A percentile compares a stretch with the other conserved stretches of the same genome.
Evolutionary conservation across 2,888 invertebrate species (phyloP).

Genomic region (Lottia gigantea): DNA sequence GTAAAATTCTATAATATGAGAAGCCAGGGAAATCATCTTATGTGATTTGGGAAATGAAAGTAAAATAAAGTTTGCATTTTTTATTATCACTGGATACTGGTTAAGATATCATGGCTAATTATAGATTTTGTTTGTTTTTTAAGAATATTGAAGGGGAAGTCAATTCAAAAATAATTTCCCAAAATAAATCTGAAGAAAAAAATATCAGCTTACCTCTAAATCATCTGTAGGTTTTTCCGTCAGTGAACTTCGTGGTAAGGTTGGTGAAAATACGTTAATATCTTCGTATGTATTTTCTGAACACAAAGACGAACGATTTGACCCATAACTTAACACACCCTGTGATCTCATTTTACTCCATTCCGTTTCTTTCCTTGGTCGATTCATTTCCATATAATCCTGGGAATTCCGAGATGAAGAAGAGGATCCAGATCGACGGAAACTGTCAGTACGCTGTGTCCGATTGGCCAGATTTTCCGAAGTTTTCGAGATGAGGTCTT

Average conservation of each 20-base stretch:
- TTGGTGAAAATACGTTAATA: slow-evolving; percentile 32
- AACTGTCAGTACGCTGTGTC: slow-evolving; percentile 49
- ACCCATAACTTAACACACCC: slow-evolving; percentile 34
- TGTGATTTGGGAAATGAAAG: too few relatives aligned
- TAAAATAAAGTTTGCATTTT: too few relatives aligned
- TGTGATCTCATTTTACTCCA: slow-evolving; percentile 55
- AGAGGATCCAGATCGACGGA: slow-evolving; percentile 50
- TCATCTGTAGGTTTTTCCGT: slow-evolving; percentile 24
- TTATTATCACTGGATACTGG: too few relatives aligned
- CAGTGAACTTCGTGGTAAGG: slow-evolving; percentile 27
- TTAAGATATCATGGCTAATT: too few relatives aligned
- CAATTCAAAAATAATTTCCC: too few relatives aligned
- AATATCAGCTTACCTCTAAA: slow-evolving; percentile 8
- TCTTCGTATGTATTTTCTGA: slow-evolving; percentile 39
- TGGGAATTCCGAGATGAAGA: slow-evolving; percentile 33
- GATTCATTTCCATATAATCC: slow-evolving; percentile 55
- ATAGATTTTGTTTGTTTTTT: too few relatives aligned
- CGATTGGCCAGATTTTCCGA: slow-evolving; percentile 39
- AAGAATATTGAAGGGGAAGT: too few relatives aligned
- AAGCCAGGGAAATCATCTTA: too few relatives aligned
- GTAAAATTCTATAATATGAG: too few relatives aligned
- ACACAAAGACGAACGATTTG: slow-evolving; percentile 34
- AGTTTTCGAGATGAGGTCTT: slow-evolving; percentile 34
- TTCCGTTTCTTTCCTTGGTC: slow-evolving; percentile 47
- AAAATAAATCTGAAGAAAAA: not conserved